These are phyloP conservation scores for Phalacrocorax brasilianus DNA, from an alignment of 2,113 vertebrate species.

Conservation along the genomic window DNA sequence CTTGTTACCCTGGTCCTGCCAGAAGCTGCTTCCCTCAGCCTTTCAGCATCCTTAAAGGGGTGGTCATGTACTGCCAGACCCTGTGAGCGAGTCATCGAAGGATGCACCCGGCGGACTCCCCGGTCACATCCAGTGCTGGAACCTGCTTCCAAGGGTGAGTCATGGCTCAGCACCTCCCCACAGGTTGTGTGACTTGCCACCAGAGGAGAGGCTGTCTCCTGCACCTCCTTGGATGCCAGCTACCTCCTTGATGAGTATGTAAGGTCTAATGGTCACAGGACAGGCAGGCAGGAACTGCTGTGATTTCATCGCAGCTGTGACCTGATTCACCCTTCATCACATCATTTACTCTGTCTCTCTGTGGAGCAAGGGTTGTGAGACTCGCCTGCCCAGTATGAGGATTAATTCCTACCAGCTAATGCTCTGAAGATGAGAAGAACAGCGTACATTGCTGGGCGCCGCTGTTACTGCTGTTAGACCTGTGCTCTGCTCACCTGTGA, in stretches of 20 bases:
- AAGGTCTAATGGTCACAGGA: conserved; percentile 13
- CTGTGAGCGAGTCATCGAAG: fast-evolving
- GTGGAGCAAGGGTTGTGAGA: background rate
- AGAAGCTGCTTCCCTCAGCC: background rate
- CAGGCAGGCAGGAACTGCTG: background rate
- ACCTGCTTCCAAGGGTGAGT: background rate
- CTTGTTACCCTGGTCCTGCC: background rate
- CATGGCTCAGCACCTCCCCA: background rate
- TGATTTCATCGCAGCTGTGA: background rate
- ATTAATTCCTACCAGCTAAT: background rate
- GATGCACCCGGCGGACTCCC: background rate
- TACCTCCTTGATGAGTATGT: conserved; percentile 12
- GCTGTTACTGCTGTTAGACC: background rate
- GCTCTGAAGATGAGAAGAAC: background rate
- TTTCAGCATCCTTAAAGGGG: background rate
- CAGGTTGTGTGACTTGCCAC: background rate
- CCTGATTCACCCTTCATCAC: conserved; percentile 24
- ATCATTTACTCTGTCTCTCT: background rate
- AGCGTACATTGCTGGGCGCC: fast-evolving
- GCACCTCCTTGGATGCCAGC: background rate
- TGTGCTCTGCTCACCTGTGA: background rate
- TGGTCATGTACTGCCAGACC: background rate
- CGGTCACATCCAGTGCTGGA: background rate
- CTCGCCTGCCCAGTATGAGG: background rate
- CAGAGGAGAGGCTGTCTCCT: background rate